These are phyloP conservation scores for Chloropsis hardwickii DNA, from an alignment of 2,113 vertebrate species.

Conservation along the genomic window DNA sequence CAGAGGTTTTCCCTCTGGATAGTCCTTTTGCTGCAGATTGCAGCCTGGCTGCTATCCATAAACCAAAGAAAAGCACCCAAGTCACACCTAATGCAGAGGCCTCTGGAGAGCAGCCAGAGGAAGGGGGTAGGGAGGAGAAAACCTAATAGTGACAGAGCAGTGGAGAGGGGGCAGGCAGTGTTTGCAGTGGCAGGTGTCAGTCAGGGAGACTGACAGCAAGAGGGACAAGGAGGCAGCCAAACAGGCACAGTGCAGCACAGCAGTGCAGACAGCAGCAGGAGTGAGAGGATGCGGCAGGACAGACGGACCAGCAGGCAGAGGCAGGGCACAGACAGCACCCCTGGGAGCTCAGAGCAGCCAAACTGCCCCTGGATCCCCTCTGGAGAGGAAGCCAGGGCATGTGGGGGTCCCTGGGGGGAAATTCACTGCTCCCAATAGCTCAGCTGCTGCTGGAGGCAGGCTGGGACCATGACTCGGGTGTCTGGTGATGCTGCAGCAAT, in stretches of 20 bases:
- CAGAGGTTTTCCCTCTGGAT: not conserved
- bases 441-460: not conserved
- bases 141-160: not conserved
- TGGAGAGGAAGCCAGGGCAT: not conserved
- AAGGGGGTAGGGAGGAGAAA: not conserved
- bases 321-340: not conserved
- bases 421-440: not conserved
- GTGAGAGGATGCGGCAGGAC: not conserved
- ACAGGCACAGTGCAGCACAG: not conserved
- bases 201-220: not conserved
- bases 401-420: not conserved
- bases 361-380: not conserved
- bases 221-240: not conserved
- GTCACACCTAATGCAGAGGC: not conserved
- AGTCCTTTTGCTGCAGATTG: not conserved
- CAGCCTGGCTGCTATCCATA: not conserved
- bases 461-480: not conserved
- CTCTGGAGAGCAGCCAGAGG: not conserved
- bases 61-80: not conserved
- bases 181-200: not conserved
- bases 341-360: not conserved
- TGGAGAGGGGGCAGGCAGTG: not conserved
- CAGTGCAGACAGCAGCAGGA: not conserved
- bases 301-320: not conserved
- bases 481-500: slow-evolving; percentile 20